phyloP scores from a whole-genome alignment of 2,797 vertebrate genomes.

The Loriculus beryllinus region DNA sequence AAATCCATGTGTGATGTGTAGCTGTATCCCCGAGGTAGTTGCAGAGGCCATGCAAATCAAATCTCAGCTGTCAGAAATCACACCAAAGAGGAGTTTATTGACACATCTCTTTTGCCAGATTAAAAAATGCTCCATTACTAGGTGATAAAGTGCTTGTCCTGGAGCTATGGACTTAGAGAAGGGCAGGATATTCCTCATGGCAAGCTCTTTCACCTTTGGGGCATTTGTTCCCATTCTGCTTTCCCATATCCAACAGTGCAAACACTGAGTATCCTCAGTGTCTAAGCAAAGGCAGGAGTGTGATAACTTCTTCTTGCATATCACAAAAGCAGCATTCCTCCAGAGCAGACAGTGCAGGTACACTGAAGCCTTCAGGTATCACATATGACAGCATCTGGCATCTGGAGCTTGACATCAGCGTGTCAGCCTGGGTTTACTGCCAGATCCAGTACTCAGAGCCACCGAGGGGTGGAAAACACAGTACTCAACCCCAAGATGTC shows the following conservation, averaged over 20 bases:
- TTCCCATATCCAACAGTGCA: not conserved
- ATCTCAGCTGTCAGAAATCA: conserved; percentile 21
- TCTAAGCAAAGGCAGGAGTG: not conserved
- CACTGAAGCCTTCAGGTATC: not conserved
- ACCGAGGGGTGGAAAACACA: not conserved
- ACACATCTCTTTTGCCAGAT: not conserved
- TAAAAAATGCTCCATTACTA: not conserved
- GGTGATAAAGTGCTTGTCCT: not conserved
- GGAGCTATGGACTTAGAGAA: not conserved
- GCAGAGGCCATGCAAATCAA: not conserved
- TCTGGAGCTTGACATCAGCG: not conserved
- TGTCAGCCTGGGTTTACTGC: not conserved
- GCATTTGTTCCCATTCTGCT: not conserved
- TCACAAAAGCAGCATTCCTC: not conserved
- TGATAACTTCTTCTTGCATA: not conserved
- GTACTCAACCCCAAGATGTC: not conserved
- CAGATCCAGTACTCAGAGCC: not conserved
- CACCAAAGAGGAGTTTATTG: conserved; percentile 39
- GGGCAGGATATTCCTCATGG: not conserved
- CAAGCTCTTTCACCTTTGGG: not conserved
- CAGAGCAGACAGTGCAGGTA: not conserved
- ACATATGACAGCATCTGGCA: not conserved
- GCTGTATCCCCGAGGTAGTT: not conserved
- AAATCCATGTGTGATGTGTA: conserved; percentile 9
- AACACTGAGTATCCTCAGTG: not conserved